Base-by-base conservation (phyloP, 2,113 vertebrate species). In the Phylloscopus trochiloides region DNA sequence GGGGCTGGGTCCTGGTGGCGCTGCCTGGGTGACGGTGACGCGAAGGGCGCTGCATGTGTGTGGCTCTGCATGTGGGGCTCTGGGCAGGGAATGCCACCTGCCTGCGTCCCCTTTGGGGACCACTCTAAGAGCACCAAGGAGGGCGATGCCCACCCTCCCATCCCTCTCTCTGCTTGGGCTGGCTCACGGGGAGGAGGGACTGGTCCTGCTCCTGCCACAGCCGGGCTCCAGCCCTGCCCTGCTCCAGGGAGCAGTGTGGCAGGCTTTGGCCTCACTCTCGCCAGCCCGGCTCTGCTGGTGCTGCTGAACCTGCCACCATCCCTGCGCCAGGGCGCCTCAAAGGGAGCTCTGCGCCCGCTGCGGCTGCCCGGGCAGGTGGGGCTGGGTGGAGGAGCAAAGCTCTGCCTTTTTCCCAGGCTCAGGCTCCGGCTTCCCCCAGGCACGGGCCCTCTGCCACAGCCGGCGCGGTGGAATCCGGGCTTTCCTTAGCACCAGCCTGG, bases 391-490 rank as follows among this genome's bases (percentile, higher is more conserved):
- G 91, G 59, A 89, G 63, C 58, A 86, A 58, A 94, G 38, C 31
- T 58, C 54, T 78, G 57, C 77, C 66, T 94, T 91, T 89, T 88
- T 93, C 88, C 77, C 88, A 95, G 86, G 77, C 81, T 94, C 42
- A 19, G 58, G 70, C n/a, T 71, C 38, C 6, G 40, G 77, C 50
- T 95, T 80, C 81, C 70, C 65, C 32, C 54, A 54, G 86, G 92
- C 90, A 91, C 5, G 40, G 80, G 91, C 89, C 50, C 34, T 92
- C 76, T 92, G 92, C 94, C 94, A 74, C 50, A 67, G 67, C 54
- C 0, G 0, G 55, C 0, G 0, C 0, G 0, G 76, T n/a, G 72
- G 59, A 85, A 87, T 31, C 28, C 0, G 0, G 36, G 61, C 50
- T 81, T 78, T 43, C 42, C 54, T 36, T 17, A 58, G 54, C 0